These are phyloP conservation scores for Rapana venosa DNA, from an alignment of 2,888 invertebrate genomes.

Conservation along the genomic window DNA sequence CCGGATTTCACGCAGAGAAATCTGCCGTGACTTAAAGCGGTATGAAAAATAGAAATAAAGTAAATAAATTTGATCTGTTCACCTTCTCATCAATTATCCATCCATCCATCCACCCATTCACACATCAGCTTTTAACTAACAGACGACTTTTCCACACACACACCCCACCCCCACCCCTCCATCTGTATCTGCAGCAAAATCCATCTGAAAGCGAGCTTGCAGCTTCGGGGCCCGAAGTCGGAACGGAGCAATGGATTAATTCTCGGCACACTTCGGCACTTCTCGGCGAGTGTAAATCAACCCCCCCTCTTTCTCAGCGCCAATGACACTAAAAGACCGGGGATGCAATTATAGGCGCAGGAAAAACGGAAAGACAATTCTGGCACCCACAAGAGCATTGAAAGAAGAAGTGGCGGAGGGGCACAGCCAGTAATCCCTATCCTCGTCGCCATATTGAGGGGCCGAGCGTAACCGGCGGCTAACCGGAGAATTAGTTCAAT, in stretches of 20 bases:
- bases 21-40: too few species aligned
- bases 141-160: background rate
- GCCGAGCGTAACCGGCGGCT: constrained; percentile 43
- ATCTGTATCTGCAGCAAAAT: constrained; percentile 19
- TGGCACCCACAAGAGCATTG: background rate
- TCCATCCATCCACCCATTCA: background rate
- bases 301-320: constrained; percentile 16
- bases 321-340: constrained; percentile 42
- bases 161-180: background rate
- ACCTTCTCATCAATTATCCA: background rate
- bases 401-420: constrained; percentile 9
- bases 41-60: too few species aligned
- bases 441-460: constrained; percentile 42
- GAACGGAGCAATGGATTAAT: constrained; percentile 32
- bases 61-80: background rate
- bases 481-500: constrained; percentile 51
- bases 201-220: constrained; percentile 17
- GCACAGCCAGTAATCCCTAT: background rate
- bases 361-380: constrained; percentile 37
- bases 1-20: too few species aligned
- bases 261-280: constrained; percentile 31
- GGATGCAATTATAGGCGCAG: constrained; percentile 36
- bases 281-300: constrained; percentile 28
- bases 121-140: background rate
- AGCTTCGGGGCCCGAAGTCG: constrained; percentile 22